Conservation (phyloP, 2,113 vertebrate genomes). For the Aldabrachelys gigantea region DNA sequence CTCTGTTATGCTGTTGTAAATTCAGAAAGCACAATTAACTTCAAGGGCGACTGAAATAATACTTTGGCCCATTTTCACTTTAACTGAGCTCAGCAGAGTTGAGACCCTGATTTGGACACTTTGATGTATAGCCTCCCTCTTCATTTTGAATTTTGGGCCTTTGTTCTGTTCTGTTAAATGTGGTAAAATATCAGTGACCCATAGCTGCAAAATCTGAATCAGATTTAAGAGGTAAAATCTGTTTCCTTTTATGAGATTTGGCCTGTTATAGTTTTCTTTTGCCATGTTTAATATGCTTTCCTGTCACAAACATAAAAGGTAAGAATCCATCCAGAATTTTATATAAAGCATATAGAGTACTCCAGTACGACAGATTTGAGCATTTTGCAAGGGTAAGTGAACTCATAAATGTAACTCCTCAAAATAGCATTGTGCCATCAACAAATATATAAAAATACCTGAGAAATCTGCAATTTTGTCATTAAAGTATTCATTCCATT, state of each 20-base stretch:
- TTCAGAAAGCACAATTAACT: slow-evolving; percentile 5
- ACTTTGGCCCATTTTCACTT: background rate
- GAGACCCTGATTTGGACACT: background rate
- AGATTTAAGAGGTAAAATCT: background rate
- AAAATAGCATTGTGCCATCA: slow-evolving; percentile 68
- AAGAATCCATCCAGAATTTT: slow-evolving; percentile 57
- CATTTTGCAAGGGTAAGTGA: slow-evolving; percentile 60
- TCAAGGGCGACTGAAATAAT: background rate
- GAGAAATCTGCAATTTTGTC: background rate
- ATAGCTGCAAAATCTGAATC: slow-evolving; percentile 15
- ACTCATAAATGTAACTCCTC: slow-evolving; percentile 72
- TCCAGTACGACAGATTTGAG: slow-evolving; percentile 56
- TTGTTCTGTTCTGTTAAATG: background rate
- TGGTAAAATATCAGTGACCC: slow-evolving; percentile 45
- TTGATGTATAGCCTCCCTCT: background rate
- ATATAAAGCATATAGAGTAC: slow-evolving; percentile 44
- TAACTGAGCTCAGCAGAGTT: background rate
- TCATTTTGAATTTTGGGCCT: background rate
- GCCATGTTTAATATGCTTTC: slow-evolving; percentile 43
- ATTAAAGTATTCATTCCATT: slow-evolving; percentile 33
- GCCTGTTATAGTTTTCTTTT: slow-evolving; percentile 47
- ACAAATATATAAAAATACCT: slow-evolving; percentile 7
- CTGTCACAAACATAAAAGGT: slow-evolving; percentile 50
- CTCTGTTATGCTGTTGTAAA: background rate
- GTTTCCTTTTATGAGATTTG: slow-evolving; percentile 49